Evolutionary conservation across 2,113 vertebrate genomes (phyloP), one percentile per base, ranked within the genome.

Genomic region (Pardalotus punctatus): DNA sequence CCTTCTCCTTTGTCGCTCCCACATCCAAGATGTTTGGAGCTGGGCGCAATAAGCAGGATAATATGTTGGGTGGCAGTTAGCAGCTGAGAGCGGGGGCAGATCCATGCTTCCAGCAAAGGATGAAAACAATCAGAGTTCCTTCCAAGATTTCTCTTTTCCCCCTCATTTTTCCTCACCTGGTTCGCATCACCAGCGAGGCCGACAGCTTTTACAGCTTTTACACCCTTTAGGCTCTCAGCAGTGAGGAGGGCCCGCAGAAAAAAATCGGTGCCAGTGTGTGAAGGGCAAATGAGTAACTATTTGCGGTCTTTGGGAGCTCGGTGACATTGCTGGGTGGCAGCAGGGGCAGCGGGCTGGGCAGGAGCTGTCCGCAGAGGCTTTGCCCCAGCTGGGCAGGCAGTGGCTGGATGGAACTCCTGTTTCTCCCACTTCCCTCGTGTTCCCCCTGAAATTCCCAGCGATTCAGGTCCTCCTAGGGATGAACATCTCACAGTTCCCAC

Each of bases 1-100:
- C 91, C 93, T 79, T 94, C 95, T 95, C 90, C 90, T 86, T 69
- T 43, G 82, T 89, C 40, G 81, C 92, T 93, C 40, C 74, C 88
- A 56, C 60, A 96, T 81, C 86, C 93, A 38, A 88, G 96, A 73
- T 56, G 93, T 57, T 94, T 14, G 81, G 58, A 78, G 81, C 92
- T 65, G 88, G 38, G 33, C 35, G 92, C 71, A 78, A 14, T 94
- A 83, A 94, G 93, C 72, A 92, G 74, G 62, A 67, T 45, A 78
- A 84, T 83, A 60, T 5, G 36, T 90, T 81, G 65, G 69, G 42
- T 47, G 53, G 84, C 74, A 38, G 72, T 38, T 14, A 62, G 84
- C 64, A 27, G 86, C 56, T 36, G 29, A 27, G 62, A 78, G 79
- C 71, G 35, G 61, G 8, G 84, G 65, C 45, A 4, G 23, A 7